phyloP scores from a whole-genome alignment of 2,797 vertebrate species.

The Serranus cabrilla region DNA sequence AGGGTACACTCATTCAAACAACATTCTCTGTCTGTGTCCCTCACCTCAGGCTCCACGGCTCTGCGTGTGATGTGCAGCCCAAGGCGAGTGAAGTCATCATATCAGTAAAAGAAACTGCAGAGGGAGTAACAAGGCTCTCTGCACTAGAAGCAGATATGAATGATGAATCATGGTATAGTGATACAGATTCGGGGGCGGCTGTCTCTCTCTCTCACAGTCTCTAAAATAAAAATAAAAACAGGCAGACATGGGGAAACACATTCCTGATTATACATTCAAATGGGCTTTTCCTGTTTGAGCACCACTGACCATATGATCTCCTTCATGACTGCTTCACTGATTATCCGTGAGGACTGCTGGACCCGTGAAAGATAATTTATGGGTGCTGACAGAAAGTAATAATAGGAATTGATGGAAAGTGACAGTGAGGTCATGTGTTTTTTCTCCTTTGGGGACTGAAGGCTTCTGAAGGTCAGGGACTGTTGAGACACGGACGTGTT shows the following conservation, averaged over 20 bases:
- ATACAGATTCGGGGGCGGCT: slow-evolving; percentile 11
- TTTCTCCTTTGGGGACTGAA: slow-evolving; percentile 23
- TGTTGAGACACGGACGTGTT: slow-evolving; percentile 23
- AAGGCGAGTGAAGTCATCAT: slow-evolving; percentile 60
- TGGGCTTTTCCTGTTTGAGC: slow-evolving; percentile 26
- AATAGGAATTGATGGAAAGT: slow-evolving; percentile 24
- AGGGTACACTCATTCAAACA: slow-evolving; percentile 37
- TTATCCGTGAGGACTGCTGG: slow-evolving; percentile 9
- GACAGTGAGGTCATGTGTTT: slow-evolving; percentile 15
- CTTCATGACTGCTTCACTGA: slow-evolving; percentile 29
- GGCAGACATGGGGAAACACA: slow-evolving; percentile 11
- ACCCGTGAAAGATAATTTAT: slow-evolving; percentile 5
- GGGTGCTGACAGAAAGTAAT: slow-evolving; percentile 18
- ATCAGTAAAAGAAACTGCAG: slow-evolving; percentile 67
- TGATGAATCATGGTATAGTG: slow-evolving; percentile 38
- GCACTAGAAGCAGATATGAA: slow-evolving; percentile 43
- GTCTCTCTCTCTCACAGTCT: not conserved
- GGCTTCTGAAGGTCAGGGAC: slow-evolving; percentile 16
- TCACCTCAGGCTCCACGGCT: slow-evolving; percentile 51
- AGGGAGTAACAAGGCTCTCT: slow-evolving; percentile 46
- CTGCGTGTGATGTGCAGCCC: slow-evolving; percentile 56
- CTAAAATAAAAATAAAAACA: slow-evolving; percentile 39
- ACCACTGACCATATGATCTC: slow-evolving; percentile 26
- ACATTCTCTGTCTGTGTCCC: slow-evolving; percentile 38
- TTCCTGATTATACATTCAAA: slow-evolving; percentile 26